Evolutionary conservation across 2,797 vertebrate genomes (phyloP).

Genomic region (Capromys pilorides): DNA sequence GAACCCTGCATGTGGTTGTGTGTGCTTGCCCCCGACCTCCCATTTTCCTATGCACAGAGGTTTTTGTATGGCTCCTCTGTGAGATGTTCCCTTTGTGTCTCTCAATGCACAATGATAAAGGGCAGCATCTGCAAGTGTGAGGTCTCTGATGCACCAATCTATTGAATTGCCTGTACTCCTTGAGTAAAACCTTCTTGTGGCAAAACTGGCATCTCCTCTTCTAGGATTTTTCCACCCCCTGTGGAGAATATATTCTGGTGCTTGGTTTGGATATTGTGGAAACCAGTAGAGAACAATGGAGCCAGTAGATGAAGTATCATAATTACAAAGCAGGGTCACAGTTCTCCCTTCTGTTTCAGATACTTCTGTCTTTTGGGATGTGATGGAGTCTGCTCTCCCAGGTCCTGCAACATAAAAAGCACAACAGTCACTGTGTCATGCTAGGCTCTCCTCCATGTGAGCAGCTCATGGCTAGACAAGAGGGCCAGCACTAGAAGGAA

Average conservation of each 20-base stretch:
- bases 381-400: conserved; percentile 22
- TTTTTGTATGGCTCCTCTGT: background rate
- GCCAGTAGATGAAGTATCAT: rapidly evolving
- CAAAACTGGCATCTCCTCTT: conserved; percentile 49
- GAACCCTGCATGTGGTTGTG: background rate
- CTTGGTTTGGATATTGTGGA: conserved; percentile 28
- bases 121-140: conserved; percentile 14
- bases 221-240: background rate
- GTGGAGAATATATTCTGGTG: conserved; percentile 31
- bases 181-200: conserved; percentile 46
- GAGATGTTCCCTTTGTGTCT: background rate
- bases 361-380: background rate
- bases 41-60: background rate
- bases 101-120: conserved; percentile 38
- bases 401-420: conserved; percentile 44
- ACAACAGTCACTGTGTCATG: background rate
- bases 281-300: conserved; percentile 1
- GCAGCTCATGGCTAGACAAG: background rate
- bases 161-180: background rate
- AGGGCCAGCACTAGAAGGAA: conserved; percentile 23
- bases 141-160: conserved; percentile 41
- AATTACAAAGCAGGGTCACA: conserved; percentile 26
- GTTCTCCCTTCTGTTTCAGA: background rate
- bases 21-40: background rate
- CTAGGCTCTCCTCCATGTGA: background rate